Conservation (phyloP, 1,140 invertebrate species). For the Ctenoplectra terminalis region DNA sequence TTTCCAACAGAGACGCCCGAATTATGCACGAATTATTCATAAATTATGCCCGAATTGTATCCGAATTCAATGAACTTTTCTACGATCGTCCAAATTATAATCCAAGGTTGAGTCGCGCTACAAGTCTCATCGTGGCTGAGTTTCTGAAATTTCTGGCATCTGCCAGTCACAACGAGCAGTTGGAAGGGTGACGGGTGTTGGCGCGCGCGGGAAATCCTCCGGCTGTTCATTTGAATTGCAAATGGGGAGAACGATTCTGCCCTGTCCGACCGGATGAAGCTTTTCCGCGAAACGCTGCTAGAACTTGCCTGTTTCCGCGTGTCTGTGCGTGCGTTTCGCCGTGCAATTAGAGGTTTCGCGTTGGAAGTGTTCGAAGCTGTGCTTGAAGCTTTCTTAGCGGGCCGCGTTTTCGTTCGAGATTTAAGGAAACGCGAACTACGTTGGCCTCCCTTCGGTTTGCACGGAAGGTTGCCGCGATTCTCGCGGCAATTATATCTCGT, state of each 20-base stretch:
- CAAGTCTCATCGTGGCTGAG: conserved; percentile 40
- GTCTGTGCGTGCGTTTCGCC: not conserved
- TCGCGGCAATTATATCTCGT: conserved; percentile 25
- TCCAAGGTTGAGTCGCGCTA: not conserved
- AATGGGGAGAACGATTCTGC: conserved; percentile 33
- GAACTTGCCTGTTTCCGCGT: conserved; percentile 12
- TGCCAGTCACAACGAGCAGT: conserved; percentile 36
- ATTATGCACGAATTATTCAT: no score
- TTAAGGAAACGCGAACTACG: not conserved
- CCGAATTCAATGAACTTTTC: not conserved
- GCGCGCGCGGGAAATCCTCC: conserved; percentile 35
- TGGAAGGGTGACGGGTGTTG: not conserved
- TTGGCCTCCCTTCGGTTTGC: not conserved
- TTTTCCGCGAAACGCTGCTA: conserved; percentile 14
- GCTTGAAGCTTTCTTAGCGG: not conserved
- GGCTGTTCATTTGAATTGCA: conserved; percentile 61
- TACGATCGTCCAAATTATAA: not conserved
- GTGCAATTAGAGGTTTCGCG: conserved; percentile 30
- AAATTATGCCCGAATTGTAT: no score
- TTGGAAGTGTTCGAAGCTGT: not conserved
- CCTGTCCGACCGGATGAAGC: conserved; percentile 39
- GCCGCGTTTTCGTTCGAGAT: not conserved
- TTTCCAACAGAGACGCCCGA: no score
- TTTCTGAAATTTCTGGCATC: conserved; percentile 54
- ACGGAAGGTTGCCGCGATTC: not conserved